phyloP scores from a whole-genome alignment of 2,888 invertebrate species.

The Hecatera dysodea region DNA sequence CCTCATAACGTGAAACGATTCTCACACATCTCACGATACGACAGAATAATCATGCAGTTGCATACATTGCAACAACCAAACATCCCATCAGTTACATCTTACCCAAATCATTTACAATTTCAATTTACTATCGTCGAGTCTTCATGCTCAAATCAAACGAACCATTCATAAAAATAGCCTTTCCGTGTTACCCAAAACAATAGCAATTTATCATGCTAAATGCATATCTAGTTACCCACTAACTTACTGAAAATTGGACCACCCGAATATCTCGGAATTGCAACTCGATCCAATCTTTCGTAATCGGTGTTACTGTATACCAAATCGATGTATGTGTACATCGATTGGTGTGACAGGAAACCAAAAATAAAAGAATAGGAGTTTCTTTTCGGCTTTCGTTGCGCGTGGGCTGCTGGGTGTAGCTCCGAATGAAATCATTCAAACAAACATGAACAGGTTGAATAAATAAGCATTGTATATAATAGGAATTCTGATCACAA shows the following conservation, averaged over 20 bases:
- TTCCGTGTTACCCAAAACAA: constrained; percentile 52
- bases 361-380: constrained; percentile 70
- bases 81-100: too few relatives aligned
- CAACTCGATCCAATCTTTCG: constrained; percentile 73
- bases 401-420: constrained; percentile 77
- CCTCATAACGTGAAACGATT: constrained; percentile 21
- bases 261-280: constrained; percentile 65
- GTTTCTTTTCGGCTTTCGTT: constrained; percentile 74
- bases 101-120: constrained; percentile 26
- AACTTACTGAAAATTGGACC: constrained; percentile 61
- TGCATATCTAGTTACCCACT: constrained; percentile 58
- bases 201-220: constrained; percentile 53
- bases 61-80: constrained; percentile 17
- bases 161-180: constrained; percentile 51
- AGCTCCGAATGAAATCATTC: constrained; percentile 79
- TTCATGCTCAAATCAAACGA: constrained; percentile 27
- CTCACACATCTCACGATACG: constrained; percentile 50
- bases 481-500: constrained; percentile 59
- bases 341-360: constrained; percentile 63
- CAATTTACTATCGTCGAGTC: constrained; percentile 33
- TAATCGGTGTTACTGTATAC: constrained; percentile 73
- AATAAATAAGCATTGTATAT: constrained; percentile 74
- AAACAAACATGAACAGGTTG: constrained; percentile 86
- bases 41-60: constrained; percentile 41
- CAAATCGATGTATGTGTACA: constrained; percentile 71